Conservation (phyloP, 2,797 vertebrate species). For the Mormyrus hasselquistii region DNA sequence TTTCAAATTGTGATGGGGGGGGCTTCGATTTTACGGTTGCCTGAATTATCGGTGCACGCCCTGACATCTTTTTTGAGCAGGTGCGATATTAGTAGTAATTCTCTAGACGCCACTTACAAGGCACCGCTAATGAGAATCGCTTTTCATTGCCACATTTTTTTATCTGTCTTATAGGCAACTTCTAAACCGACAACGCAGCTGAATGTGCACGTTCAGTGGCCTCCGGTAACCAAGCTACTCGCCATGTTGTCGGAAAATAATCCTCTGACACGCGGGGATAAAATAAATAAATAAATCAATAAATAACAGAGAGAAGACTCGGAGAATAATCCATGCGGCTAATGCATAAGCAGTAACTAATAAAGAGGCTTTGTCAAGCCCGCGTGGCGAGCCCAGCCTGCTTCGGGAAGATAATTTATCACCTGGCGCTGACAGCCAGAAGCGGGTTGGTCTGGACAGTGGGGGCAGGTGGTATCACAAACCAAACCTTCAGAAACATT, state of each 20-base stretch:
- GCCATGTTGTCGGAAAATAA: conserved; percentile 31
- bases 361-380: conserved; percentile 30
- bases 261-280: background rate
- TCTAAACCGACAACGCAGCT: background rate
- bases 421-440: conserved; percentile 23
- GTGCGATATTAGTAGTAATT: conserved; percentile 32
- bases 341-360: conserved; percentile 24
- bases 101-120: conserved; percentile 22
- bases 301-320: background rate
- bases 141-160: background rate
- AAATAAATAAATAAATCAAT: background rate
- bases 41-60: conserved; percentile 29
- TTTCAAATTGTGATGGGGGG: conserved; percentile 36
- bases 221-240: background rate
- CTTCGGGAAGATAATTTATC: conserved; percentile 35
- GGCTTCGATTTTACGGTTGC: conserved; percentile 29
- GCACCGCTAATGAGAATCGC: conserved; percentile 17
- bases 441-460: conserved; percentile 10
- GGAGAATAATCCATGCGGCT: conserved; percentile 11
- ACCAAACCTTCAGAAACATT: background rate
- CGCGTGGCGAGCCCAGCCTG: conserved; percentile 20
- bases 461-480: conserved; percentile 21
- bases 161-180: background rate
- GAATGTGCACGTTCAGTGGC: background rate
- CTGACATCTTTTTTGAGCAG: conserved; percentile 38